Percentiles rank a stretch among this genome's conserved stretches.
Conservation (phyloP, 2,888 invertebrate genomes). For the Caenorhabditis sp. region DNA sequence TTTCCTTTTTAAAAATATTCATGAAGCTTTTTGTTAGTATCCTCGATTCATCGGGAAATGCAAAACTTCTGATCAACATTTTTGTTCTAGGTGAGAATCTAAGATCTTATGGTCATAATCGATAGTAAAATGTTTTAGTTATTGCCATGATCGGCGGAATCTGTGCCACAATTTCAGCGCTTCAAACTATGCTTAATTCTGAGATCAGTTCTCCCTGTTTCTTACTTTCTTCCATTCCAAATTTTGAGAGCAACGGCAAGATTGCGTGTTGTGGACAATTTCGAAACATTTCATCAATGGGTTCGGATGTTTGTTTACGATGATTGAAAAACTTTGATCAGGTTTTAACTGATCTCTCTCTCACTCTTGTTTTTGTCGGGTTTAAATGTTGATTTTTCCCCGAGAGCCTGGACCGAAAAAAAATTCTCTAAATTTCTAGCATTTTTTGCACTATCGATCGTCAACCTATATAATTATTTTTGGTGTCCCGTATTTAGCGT, state of each 20-base stretch:
- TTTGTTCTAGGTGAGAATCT: constrained; percentile 40
- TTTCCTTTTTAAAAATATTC: neutral
- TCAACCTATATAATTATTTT: too few relatives aligned
- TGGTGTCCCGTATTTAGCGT: too few relatives aligned
- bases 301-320: constrained; percentile 38
- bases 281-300: constrained; percentile 53
- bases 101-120: neutral
- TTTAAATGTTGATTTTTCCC: too few relatives aligned
- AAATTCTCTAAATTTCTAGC: too few relatives aligned
- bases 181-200: constrained; percentile 47
- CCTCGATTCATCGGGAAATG: constrained; percentile 40
- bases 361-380: too few relatives aligned
- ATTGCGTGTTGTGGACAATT: constrained; percentile 62
- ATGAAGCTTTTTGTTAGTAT: constrained; percentile 39
- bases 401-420: too few relatives aligned
- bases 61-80: constrained; percentile 39
- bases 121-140: constrained; percentile 35
- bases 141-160: constrained; percentile 54
- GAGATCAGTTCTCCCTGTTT: constrained; percentile 63
- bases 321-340: too few relatives aligned
- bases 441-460: too few relatives aligned
- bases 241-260: constrained; percentile 34
- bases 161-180: constrained; percentile 53
- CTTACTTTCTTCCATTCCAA: neutral
- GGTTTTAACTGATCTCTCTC: too few relatives aligned